Base-by-base conservation (phyloP, 2,888 invertebrate species). In the Archips crataeganus region DNA sequence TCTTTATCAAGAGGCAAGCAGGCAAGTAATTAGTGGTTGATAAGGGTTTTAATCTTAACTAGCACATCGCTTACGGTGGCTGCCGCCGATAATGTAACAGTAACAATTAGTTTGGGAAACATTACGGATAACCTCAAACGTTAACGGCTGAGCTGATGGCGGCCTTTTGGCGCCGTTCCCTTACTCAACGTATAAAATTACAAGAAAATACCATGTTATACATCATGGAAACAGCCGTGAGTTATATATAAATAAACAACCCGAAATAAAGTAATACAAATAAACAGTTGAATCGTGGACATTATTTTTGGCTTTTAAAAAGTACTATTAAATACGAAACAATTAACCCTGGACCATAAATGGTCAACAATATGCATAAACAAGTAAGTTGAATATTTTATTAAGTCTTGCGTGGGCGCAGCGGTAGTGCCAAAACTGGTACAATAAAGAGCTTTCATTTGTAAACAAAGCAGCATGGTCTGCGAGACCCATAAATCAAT, bases 41-140 rank as follows among this genome's bases (percentile, higher is more conserved):
- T 88, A 88, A 87, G 78, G 70, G 78, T 66, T 78, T 81, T 85
- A 85, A 90, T 88, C 86, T 85, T 87, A 90, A 90, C 84, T 86
- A 84, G 84, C 77, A 70, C 79, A 82, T 76, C 85, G 84, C 82
- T 88, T 85, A 86, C 78, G 78, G 79, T 78, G 80, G 70, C 79
- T 67, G 77, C 76, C 71, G 75, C 75, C 77, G 80, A 79, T 78
- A 80, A 79, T 71, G 69, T 49, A 63, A 63, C 59, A 23, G 62
- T 62, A 54, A 64, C 71, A 68, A 71, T 71, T 71, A 65, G 75
- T 75, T 75, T 68, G 51, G 71, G 71, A 64, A 71, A 71, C 63
- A 39, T 68, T 59, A 49, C 57, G 51, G 63, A 36, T 63, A 71
- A 70, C 69, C 60, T 75, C 62, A 59, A 59, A 74, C 64, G 69